Base-by-base conservation (phyloP, 2,797 vertebrate genomes). In the Coregonus suidteri region DNA sequence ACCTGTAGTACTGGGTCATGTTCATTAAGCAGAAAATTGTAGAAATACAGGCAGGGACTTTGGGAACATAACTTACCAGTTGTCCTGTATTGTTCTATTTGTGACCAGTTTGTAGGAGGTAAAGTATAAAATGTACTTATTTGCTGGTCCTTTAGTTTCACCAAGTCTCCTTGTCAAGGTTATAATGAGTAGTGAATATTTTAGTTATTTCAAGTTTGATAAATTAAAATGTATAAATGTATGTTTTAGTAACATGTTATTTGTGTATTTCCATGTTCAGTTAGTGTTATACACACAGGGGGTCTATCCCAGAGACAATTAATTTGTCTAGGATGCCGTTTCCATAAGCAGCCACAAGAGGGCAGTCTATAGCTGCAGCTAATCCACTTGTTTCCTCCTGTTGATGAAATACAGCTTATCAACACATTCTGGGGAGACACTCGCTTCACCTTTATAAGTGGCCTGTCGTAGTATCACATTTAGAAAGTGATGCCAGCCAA, bases 291-390 rank as follows among this genome's bases (percentile, higher is more conserved):
- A 30, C n/a, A 18, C 1, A 18, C 54, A 18, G 1, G 7, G 9
- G 41, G 41, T 47, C 9, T 47, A 47, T 47, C 2, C 37, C 37
- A 37, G 37, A 47, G 41, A 47, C 41, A 47, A 9, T 41, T 9
- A 9, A 73, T 53, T 30, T 54, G 11, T 66, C 6, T 37, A 20
- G 11, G 6, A 1, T 78, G 76, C 62, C 79, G 81, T 82, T 77
- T 30, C 16, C 18, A 7, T 6, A 65, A 75, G 68, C 62, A 65
- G 0, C 85, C 88, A 87, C 81, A 31, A 66, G 88, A 78, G 70
- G 77, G 1, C 82, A 30, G 37, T 20, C 25, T 25, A 15, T 14
- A 51, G 9, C 31, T 59, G 31, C 59, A 64, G 13, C 15, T 73
- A 11, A 25, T 71, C 41, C 5, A 3, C 47, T 34, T 56, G 14